Evolutionary conservation across 2,888 invertebrate species (phyloP).

Genomic region (Phengaris alcon): DNA sequence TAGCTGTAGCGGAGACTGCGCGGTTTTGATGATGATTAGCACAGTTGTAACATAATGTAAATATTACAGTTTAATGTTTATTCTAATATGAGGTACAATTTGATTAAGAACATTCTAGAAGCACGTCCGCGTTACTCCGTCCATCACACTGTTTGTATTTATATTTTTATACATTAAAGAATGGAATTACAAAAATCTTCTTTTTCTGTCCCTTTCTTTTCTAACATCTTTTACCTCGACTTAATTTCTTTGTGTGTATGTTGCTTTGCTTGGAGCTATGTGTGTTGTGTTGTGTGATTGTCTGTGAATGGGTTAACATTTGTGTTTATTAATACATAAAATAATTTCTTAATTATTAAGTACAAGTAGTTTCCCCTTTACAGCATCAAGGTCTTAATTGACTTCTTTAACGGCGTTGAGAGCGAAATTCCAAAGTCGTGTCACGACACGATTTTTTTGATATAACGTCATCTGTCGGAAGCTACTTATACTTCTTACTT

Average conservation of each 20-base stretch:
- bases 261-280: constrained; percentile 29
- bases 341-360: neutral
- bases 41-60: constrained; percentile 26
- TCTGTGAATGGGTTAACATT: constrained; percentile 24
- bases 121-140: constrained; percentile 17
- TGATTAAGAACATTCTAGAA: constrained; percentile 7
- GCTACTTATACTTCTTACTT: too few species aligned
- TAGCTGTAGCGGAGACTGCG: constrained; percentile 15
- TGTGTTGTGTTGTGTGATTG: constrained; percentile 29
- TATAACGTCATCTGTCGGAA: too few species aligned
- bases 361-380: too few species aligned
- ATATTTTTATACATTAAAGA: constrained; percentile 28
- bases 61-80: constrained; percentile 17
- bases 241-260: constrained; percentile 16
- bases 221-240: neutral
- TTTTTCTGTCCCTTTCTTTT: constrained; percentile 5
- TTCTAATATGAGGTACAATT: constrained; percentile 24
- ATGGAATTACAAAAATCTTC: constrained; percentile 25
- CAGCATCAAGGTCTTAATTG: too few species aligned
- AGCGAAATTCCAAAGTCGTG: too few species aligned
- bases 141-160: constrained; percentile 21
- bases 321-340: neutral
- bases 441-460: too few species aligned
- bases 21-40: neutral
- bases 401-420: too few species aligned